Evolutionary conservation across 2,797 vertebrate species (phyloP), one percentile per base, ranked within the genome.

Genomic region (Pantherophis alleghaniensis): DNA sequence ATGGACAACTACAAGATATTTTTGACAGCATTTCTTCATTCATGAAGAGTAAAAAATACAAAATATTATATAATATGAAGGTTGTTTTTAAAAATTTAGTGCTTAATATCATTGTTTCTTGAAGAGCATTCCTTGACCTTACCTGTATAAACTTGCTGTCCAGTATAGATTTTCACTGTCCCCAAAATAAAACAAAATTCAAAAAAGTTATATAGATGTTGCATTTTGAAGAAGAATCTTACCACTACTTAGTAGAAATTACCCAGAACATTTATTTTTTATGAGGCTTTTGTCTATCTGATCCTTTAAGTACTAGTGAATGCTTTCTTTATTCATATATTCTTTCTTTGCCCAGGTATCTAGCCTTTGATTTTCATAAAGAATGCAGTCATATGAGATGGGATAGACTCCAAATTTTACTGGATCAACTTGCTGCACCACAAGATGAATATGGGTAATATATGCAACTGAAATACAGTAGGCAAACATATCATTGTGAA

Each of bases 291-390:
- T 26, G 11, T 42, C 13, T 87, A 7, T 56, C 10, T 90, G 10
- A 9, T 13, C 9, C 18, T 51, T 16, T 88, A 91, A 1, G 2
- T 5, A 90, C 28, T 51, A 63, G 3, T 61, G 32, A 79, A 63
- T 51, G 63, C 4, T 20, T 14, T 47, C 4, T 93, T 28, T 89
- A 92, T 94, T 91, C 42, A 28, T 32, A 47, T 94, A 14, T 96
- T 60, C 86, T 92, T 94, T 88, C 69, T 94, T 95, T 69, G 61
- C 94, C 42, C 95, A 99, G 99, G 92, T 99, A 99, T 0, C 32
- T 99, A 92, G 98, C 99, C 0, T 99, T 99, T 96, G 99, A 99
- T 96, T 99, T 99, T 96, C 99, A 99, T 94, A 99, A 99, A 96
- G 99, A 99, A 96, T 99, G 99, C 97, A 99, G 98, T 95, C 98